phyloP scores from a whole-genome alignment of 37 sponge, comb jelly and placozoan genomes.

The Dysidea cf. avara region DNA sequence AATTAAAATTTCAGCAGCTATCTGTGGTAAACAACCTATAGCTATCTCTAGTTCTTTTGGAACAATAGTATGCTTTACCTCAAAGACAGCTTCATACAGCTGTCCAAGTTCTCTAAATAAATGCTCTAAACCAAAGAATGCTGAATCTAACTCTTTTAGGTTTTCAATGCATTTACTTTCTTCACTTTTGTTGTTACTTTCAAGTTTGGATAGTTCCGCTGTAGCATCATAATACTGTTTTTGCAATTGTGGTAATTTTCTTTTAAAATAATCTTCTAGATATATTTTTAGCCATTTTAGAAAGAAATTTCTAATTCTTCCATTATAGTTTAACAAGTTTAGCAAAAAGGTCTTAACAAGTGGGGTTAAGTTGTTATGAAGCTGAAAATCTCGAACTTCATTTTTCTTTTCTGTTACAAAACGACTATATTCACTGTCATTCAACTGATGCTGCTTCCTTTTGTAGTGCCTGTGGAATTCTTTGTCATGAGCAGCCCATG shows the following conservation, averaged over 20 bases:
- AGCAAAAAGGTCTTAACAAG: constrained; percentile 2
- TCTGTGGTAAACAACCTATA: constrained; percentile 4
- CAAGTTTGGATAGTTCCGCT: too few species aligned
- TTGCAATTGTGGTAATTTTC: not conserved
- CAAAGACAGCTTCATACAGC: constrained; percentile 20
- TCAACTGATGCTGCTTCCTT: not conserved
- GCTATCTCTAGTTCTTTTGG: not conserved
- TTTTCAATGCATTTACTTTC: too few species aligned
- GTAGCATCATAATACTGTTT: too few species aligned
- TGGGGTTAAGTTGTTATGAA: not conserved
- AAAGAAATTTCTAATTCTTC: not conserved
- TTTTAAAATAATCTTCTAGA: constrained; percentile 7
- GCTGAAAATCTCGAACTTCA: not conserved
- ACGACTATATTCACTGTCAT: not conserved
- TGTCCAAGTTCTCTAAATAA: not conserved
- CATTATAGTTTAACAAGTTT: not conserved
- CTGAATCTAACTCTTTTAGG: not conserved
- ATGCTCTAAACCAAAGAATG: constrained; percentile 29
- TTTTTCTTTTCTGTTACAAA: not conserved
- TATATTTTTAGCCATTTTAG: constrained; percentile 6
- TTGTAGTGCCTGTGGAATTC: constrained; percentile 4
- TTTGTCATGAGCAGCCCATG: constrained; percentile 15
- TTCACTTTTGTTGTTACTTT: too few species aligned
- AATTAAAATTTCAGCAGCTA: constrained; percentile 38
- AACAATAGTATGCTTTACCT: too few species aligned